Evolutionary conservation across 2,888 invertebrate genomes (phyloP).

Genomic region (Mechanitis messenoides): DNA sequence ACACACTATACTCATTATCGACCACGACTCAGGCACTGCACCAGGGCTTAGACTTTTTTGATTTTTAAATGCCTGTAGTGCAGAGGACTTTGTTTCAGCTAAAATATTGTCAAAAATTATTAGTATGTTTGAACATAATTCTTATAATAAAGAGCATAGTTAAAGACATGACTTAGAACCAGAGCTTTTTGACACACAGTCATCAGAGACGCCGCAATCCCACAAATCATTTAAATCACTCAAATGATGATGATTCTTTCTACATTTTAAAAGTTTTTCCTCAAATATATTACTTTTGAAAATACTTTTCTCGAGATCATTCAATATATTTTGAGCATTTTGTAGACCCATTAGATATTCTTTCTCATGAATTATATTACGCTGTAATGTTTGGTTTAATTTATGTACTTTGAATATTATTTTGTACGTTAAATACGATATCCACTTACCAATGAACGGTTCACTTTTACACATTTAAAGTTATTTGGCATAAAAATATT

Average conservation of each 20-base stretch:
- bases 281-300: conserved; percentile 54
- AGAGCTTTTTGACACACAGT: conserved; percentile 33
- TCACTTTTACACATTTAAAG: conserved; percentile 41
- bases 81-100: conserved; percentile 37
- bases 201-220: conserved; percentile 40
- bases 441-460: conserved; percentile 42
- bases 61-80: conserved; percentile 12
- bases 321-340: conserved; percentile 51
- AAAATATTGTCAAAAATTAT: conserved; percentile 13
- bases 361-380: conserved; percentile 34
- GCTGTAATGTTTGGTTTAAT: conserved; percentile 25
- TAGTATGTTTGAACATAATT: conserved; percentile 5
- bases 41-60: conserved; percentile 32
- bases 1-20: conserved; percentile 73
- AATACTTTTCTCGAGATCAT: conserved; percentile 50
- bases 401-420: no score
- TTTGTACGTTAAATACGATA: neutral
- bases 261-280: conserved; percentile 47
- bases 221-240: conserved; percentile 44
- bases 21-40: conserved; percentile 60
- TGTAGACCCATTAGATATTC: conserved; percentile 49
- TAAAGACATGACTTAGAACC: conserved; percentile 20
- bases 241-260: conserved; percentile 45
- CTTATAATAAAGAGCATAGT: conserved; percentile 14
- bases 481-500: conserved; percentile 38